These are phyloP conservation scores for Leptinotarsa tumamoca DNA, from an alignment of 2,888 invertebrate genomes.

Conservation along the genomic window DNA sequence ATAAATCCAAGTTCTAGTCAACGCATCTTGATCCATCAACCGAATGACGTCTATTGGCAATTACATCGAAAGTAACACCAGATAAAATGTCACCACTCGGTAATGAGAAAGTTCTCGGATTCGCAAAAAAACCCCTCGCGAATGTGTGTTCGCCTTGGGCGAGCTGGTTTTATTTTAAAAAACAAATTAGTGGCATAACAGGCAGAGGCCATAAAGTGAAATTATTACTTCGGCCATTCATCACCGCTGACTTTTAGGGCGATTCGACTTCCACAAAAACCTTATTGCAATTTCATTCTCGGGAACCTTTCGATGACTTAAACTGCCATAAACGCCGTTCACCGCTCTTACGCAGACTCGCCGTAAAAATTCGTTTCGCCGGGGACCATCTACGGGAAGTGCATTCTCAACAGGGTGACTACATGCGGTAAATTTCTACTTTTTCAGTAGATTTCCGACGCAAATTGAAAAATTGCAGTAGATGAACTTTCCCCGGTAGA, in stretches of 20 bases:
- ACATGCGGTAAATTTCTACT: too few species aligned
- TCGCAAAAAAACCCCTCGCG: slow-evolving; percentile 23
- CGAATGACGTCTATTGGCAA: not conserved
- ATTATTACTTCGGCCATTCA: slow-evolving; percentile 57
- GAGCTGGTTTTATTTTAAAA: slow-evolving; percentile 50
- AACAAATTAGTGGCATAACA: slow-evolving; percentile 53
- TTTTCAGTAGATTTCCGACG: too few species aligned
- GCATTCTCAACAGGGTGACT: too few species aligned
- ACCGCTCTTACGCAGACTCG: slow-evolving; percentile 56
- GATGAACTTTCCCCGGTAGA: too few species aligned
- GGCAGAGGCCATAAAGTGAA: slow-evolving; percentile 55
- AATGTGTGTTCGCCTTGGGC: slow-evolving; percentile 42
- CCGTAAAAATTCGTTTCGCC: slow-evolving; percentile 34
- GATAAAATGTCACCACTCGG: not conserved
- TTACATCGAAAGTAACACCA: not conserved
- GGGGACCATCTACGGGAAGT: slow-evolving; percentile 14
- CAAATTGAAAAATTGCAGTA: too few species aligned
- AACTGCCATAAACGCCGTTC: slow-evolving; percentile 56
- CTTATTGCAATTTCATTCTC: slow-evolving; percentile 56
- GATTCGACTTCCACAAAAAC: slow-evolving; percentile 55
- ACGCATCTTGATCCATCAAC: not conserved
- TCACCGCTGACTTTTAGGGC: slow-evolving; percentile 59
- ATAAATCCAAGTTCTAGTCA: too few species aligned
- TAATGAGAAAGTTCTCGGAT: not conserved
- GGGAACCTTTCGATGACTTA: slow-evolving; percentile 55